Evolutionary conservation across 2,888 invertebrate genomes (phyloP).

Genomic region (Sycophila texana): DNA sequence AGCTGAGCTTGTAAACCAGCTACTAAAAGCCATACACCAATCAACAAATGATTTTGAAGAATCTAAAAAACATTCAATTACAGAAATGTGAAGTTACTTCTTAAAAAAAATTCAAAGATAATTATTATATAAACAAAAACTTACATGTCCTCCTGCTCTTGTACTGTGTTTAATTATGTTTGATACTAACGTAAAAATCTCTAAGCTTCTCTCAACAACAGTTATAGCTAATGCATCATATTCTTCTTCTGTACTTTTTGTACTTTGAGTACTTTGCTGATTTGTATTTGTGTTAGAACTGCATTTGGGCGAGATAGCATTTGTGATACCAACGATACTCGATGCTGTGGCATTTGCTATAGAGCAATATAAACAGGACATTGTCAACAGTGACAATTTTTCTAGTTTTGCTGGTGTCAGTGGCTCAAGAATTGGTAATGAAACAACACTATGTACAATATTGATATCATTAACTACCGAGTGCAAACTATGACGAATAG

Average conservation of each 20-base stretch:
- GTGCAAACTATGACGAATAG: conserved; percentile 85
- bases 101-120: conserved; percentile 17
- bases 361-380: conserved; percentile 89
- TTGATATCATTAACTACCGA: conserved; percentile 90
- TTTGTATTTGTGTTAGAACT: conserved; percentile 70
- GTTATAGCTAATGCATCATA: conserved; percentile 87
- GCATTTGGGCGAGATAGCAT: conserved; percentile 80
- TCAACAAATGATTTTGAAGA: conserved; percentile 91
- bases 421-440: conserved; percentile 92
- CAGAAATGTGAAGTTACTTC: conserved; percentile 24
- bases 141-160: conserved; percentile 90
- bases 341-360: conserved; percentile 83
- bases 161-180: conserved; percentile 89
- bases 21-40: conserved; percentile 91
- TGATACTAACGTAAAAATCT: conserved; percentile 89
- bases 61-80: conserved; percentile 77
- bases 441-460: conserved; percentile 88
- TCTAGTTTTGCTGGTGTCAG: conserved; percentile 89
- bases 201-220: conserved; percentile 91
- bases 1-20: conserved; percentile 91
- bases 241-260: conserved; percentile 82
- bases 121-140: conserved; percentile 61
- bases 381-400: conserved; percentile 88
- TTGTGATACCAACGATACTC: conserved; percentile 79
- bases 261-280: conserved; percentile 65